Percentiles rank a stretch among this genome's conserved stretches.
These are phyloP conservation scores for Electrona antarctica DNA, from an alignment of 2,113 vertebrate genomes.

Conservation along the genomic window DNA sequence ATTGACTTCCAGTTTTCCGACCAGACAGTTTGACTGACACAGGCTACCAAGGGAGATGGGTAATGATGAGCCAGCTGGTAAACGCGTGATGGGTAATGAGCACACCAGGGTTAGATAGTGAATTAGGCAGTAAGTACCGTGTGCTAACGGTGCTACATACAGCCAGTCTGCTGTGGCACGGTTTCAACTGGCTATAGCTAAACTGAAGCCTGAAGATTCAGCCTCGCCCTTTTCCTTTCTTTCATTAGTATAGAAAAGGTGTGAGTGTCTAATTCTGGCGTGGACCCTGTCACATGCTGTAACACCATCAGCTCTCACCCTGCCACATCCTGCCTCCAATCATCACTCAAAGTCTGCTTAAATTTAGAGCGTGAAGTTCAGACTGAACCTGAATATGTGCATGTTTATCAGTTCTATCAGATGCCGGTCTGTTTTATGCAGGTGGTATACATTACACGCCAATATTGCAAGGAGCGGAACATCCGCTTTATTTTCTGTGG, in stretches of 20 bases:
- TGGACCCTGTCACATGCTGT: too few relatives aligned
- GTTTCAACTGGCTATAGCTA: slow-evolving; percentile 42
- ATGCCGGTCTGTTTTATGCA: too few relatives aligned
- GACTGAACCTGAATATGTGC: too few relatives aligned
- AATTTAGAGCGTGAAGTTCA: too few relatives aligned
- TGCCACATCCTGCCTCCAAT: too few relatives aligned
- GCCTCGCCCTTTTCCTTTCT: not conserved
- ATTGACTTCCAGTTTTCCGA: slow-evolving; percentile 67
- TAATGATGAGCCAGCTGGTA: slow-evolving; percentile 78
- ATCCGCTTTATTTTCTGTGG: too few relatives aligned
- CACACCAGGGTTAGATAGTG: slow-evolving; percentile 63
- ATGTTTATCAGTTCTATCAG: too few relatives aligned
- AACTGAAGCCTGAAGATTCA: slow-evolving; percentile 4
- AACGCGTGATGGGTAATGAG: slow-evolving; percentile 78
- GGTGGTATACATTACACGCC: too few relatives aligned
- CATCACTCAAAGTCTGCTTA: too few relatives aligned
- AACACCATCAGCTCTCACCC: too few relatives aligned
- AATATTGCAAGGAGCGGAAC: too few relatives aligned
- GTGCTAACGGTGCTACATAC: slow-evolving; percentile 53
- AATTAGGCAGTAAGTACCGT: slow-evolving; percentile 63
- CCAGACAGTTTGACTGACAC: slow-evolving; percentile 71
- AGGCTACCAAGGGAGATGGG: slow-evolving; percentile 66
- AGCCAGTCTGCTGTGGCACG: slow-evolving; percentile 48
- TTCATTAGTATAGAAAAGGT: not conserved
- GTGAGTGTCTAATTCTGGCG: too few relatives aligned